Evolutionary conservation across 2,113 vertebrate genomes (phyloP), one percentile per base, ranked within the genome.

Genomic region (Neotragus moschatus): DNA sequence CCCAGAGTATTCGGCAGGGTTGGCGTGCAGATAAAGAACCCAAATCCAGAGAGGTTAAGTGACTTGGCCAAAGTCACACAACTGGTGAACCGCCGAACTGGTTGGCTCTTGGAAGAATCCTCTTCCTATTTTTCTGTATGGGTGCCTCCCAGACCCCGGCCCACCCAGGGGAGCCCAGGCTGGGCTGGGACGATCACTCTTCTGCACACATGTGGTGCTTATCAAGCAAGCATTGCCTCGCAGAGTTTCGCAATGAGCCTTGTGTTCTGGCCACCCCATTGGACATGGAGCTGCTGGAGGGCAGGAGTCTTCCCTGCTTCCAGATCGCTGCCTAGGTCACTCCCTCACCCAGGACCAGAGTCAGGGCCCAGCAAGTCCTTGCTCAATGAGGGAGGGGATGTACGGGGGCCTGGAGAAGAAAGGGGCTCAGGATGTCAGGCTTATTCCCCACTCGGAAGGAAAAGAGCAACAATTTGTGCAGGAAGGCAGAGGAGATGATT

Each of bases 191-290:
- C 3, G 1, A 88, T 79, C n/a, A 33, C n/a, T 63, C 51, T 21
- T 84, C 73, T 73, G 47, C 73, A 86, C 96, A 94, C 97, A 98
- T 93, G 94, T 97, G 97, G 94, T 93, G 97, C 94, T 98, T 97
- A 96, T 95, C 96, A 94, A 75, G 92, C 73, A 45, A 97, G 88
- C 5, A 0, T 13, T 77, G 95, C 88, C 87, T 97, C 0, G 3
- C 14, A 28, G 47, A 23, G 82, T 97, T 98, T 97, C 70, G 26
- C 96, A 98, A 96, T 61, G 84, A 88, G 60, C 66, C 53, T 75
- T 90, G 85, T 33, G 43, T 49, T 61, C 85, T 95, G 92, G 77
- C 97, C 82, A 47, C 77, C 56, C 56, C 3, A 0, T 13, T 90
- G 85, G 85, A 47, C n/a, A 60, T 55, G 43, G 90, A 85, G 88